Evolutionary conservation across 2,888 invertebrate species (phyloP), one percentile per base, ranked within the genome.

Genomic region (Diploptera punctata): DNA sequence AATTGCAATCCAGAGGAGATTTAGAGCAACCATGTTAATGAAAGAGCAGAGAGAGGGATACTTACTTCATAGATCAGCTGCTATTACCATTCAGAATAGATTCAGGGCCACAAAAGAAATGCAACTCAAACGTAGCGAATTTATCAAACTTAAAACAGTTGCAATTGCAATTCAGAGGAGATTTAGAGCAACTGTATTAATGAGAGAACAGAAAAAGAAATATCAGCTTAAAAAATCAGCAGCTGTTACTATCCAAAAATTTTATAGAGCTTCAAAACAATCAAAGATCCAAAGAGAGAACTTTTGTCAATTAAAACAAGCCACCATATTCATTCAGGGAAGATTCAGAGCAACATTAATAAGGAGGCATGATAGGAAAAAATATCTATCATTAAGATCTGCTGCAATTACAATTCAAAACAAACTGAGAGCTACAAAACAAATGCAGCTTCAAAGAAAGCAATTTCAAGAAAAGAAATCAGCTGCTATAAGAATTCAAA

Each of bases 401-500:
- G 38, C 73, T 18, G 67, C 67, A 21, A 18, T 60, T 4, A 44
- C 19, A n/a, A 47, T 47, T n/a, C 47, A 47, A 9, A 47, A n/a
- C 1, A 44, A 44, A n/a, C 10, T 44, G 16, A 44, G 44, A 44
- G 44, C 44, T n/a, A 44, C 44, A 44, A 4, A n/a, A 5, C 7
- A 73, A 7, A 79, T 80, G 75, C 82, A 80, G 78, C 76, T 75
- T 29, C 79, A 82, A 76, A 79, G 80, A 73, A 67, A 74, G 2
- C 76, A 79, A 26, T 86, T 81, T 71, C 29, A 77, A 79, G 71
- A 78, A 84, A 61, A 85, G 85, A 75, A 68, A 0, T 68, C 77
- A 60, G 67, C 71, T 52, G 68, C 52, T 3, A 26, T 73, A 9
- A 29, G 19, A 18, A 75, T 76, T 31, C 76, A 76, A 60, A 49